Base-by-base conservation (phyloP, 2,888 invertebrate species). In the Melangyna quadrimaculata region DNA sequence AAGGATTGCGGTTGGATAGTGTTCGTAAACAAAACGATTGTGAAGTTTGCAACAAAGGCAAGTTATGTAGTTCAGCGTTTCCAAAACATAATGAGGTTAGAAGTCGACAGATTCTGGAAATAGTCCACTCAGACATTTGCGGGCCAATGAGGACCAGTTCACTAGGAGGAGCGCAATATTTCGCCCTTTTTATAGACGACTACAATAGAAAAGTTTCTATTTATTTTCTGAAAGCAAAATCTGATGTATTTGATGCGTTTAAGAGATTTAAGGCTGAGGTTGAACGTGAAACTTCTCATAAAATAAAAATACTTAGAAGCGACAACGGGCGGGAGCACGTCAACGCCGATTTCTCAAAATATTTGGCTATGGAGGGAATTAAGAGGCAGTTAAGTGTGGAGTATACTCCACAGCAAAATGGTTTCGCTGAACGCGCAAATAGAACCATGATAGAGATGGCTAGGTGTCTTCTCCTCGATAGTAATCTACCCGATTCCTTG, bases 261-360 rank as follows among this genome's bases (percentile, higher is more conserved):
- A 27, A 24, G 27, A 27, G 8, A 63, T 32, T 32, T 45, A 72
- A 72, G 14, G 48, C 72, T 19, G 72, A 72, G 19, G 59, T 61
- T 48, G 61, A 72, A 45, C 72, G 59, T 32, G 61, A 72, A 48
- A 72, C 72, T 37, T 61, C 48, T 17, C 48, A 35, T 14, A 61
- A 61, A 61, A 73, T 73, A 8, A 72, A 72, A 45, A 27, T 37
- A 3, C 45, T 71, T 43, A 71, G 43, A 19, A 71, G 45, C 14
- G 71, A 70, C 6, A 45, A 45, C 19, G 19, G 19, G 17, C 9
- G 19, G 9, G 19, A 45, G 22, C 7, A 19, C 6, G 6, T 22
- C 24, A 19, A 53, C n/a, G 10, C 40, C 53, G n/a, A 32, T 51
- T 67, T 45, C 10, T 69, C 12, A n/a, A 57, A 29, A 32, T 32